Evolutionary conservation across 2,113 vertebrate species (phyloP), one percentile per base, ranked within the genome.

Genomic region (Halichoerus grypus): DNA sequence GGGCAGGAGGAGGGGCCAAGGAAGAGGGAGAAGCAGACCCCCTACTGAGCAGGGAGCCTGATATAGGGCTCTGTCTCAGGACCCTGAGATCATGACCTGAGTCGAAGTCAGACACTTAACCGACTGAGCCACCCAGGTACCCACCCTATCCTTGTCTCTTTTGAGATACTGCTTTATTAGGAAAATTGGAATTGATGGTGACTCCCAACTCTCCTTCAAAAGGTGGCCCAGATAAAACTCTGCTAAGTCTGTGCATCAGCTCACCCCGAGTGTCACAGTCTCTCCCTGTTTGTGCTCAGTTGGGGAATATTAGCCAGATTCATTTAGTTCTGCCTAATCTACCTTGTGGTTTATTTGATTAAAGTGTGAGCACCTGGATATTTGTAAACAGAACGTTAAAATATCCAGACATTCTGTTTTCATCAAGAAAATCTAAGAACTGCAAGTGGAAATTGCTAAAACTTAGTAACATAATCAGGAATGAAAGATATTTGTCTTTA

Each of bases 331-430:
- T 94, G 61, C 33, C 76, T 77, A 46, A 95, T 53, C 51, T 7
- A 83, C 55, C 51, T 79, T 69, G 61, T 91, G 61, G 55, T 57
- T 82, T 72, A 65, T 93, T 67, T 96, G 71, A 88, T 88, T 86
- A 74, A 69, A 74, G 67, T 71, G 8, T 55, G 97, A 91, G 49
- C 39, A 93, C 53, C 31, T 91, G 55, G 49, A 21, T 97, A n/a
- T 97, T 89, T 97, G 86, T 93, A 89, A 96, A 95, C 91, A 95
- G 53, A 61, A 65, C 16, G 65, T 55, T 63, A 89, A 96, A 93
- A 83, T 93, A 95, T 15, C 36, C 55, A 80, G n/a, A 63, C 55
- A 95, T 87, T 95, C 57, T 92, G 42, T 92, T 95, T 95, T 71
- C 22, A 59, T 91, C 86, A 95, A 97, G 74, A 87, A 90, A 91